Percentiles rank a stretch among this genome's conserved stretches.
These are phyloP conservation scores for Mechanitis mazaeus DNA, from an alignment of 2,888 invertebrate species.

Conservation along the genomic window DNA sequence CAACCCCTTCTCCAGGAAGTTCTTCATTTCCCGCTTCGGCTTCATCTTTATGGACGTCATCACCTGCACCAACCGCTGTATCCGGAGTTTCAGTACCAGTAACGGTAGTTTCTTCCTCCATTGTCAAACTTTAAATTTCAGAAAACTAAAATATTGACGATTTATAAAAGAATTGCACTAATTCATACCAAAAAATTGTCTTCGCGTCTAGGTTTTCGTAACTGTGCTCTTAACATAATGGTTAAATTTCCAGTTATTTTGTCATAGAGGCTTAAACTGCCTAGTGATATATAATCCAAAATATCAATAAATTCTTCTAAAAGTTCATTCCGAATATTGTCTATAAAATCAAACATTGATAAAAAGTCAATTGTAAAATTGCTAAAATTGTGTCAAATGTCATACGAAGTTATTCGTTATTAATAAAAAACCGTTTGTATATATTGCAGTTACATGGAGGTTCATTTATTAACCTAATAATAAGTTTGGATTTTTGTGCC, in stretches of 20 bases:
- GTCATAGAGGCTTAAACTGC: conserved; percentile 53
- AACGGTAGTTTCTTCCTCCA: conserved; percentile 19
- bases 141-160: neutral
- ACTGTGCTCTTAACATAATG: conserved; percentile 45
- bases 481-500: too few relatives aligned
- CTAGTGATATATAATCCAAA: conserved; percentile 50
- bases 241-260: conserved; percentile 61
- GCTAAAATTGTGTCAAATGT: neutral
- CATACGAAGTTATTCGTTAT: neutral
- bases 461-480: too few relatives aligned
- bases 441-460: too few relatives aligned
- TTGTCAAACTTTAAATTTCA: conserved; percentile 16
- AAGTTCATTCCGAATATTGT: conserved; percentile 47
- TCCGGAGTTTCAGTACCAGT: conserved; percentile 10
- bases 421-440: too few relatives aligned
- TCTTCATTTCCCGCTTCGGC: conserved; percentile 22
- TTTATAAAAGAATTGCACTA: conserved; percentile 1
- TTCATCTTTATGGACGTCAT: conserved; percentile 16
- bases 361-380: conserved; percentile 28
- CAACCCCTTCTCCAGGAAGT: conserved; percentile 29
- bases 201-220: conserved; percentile 49
- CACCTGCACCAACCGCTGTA: conserved; percentile 13
- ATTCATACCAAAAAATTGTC: conserved; percentile 55
- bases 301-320: conserved; percentile 50
- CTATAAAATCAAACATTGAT: conserved; percentile 55